phyloP scores from a whole-genome alignment of 2,888 invertebrate genomes.

The Xanthia icteritia region DNA sequence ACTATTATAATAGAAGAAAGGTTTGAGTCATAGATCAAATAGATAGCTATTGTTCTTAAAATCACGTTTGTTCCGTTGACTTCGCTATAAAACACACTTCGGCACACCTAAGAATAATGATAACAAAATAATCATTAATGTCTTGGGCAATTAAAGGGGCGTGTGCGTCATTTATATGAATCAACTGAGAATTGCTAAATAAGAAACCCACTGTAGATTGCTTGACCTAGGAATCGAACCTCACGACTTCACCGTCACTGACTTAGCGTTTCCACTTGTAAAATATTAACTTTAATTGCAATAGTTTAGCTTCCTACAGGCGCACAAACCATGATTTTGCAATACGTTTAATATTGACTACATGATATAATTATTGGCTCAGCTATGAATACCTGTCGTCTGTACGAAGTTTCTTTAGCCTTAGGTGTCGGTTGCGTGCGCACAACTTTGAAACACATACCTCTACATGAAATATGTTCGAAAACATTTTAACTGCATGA shows the following conservation, averaged over 20 bases:
- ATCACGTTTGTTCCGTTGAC: background rate
- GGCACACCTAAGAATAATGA: background rate
- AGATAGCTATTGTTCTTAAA: slow-evolving; percentile 12
- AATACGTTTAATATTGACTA: slow-evolving; percentile 21
- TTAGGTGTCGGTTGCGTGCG: slow-evolving; percentile 44
- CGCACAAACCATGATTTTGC: slow-evolving; percentile 12
- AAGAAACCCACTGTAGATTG: background rate
- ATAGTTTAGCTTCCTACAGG: background rate
- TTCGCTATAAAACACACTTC: background rate
- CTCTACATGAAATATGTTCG: slow-evolving; percentile 42
- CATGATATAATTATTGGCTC: slow-evolving; percentile 32
- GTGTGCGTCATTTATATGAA: background rate
- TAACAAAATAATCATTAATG: background rate
- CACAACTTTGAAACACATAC: slow-evolving; percentile 43
- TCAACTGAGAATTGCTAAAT: background rate
- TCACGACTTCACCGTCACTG: background rate
- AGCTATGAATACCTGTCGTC: slow-evolving; percentile 9
- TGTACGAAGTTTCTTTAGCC: slow-evolving; percentile 32
- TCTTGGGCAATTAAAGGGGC: slow-evolving; percentile 3
- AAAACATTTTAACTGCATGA: slow-evolving; percentile 56
- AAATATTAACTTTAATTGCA: background rate
- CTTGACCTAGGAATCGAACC: background rate
- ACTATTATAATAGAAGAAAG: slow-evolving; percentile 29
- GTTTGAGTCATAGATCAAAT: slow-evolving; percentile 22
- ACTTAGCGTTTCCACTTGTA: no score